Base-by-base conservation (phyloP, 2,888 invertebrate genomes). In the Oscheius sp. region DNA sequence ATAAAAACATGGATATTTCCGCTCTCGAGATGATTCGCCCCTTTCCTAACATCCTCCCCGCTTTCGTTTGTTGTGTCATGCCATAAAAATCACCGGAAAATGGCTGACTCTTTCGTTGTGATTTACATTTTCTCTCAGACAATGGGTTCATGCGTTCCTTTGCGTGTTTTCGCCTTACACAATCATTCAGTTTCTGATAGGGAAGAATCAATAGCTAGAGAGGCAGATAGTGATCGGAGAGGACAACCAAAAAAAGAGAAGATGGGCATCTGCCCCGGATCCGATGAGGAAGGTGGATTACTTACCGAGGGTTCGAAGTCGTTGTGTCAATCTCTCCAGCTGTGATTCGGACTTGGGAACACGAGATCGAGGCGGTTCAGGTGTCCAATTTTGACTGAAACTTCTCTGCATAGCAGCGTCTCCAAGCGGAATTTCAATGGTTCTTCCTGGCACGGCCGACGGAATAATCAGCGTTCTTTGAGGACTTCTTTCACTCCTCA, bases 381-480 rank as follows among this genome's bases (percentile, higher is more conserved):
- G 21, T 2, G 27, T 41, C 61, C 41, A 41, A 43, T 13, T 61
- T 1, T n/a, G 18, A 12, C 18, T 18, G 18, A 43, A 43, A 13
- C 61, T 61, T 25, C 66, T 49, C 35, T 52, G 52, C 66, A 66
- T 66, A 5, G 23, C 18, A 2, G 29, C 46, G 9, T 41, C 70
- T 52, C 69, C 74, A 13, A 74, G 69, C n/a, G 74, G 74, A 69
- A 74, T 74, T 46, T 74, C 74, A 55, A 74, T 69, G 53, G 53
- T 74, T 18, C 74, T 49, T 49, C 74, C 74, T 7, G 69, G 69
- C 18, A 74, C 63, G 23, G 61, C 46, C n/a, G 63, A 63, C 16
- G 74, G 74, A 43, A 74, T 46, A 45, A 74, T 49, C 41, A 74
- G 69, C 21, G 74, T 69, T 35, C 74, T 12, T 46, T 61, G 63